Percentiles rank a stretch among this genome's conserved stretches.
Evolutionary conservation across 2,888 invertebrate genomes (phyloP).

Genomic region (Metellina segmentata): DNA sequence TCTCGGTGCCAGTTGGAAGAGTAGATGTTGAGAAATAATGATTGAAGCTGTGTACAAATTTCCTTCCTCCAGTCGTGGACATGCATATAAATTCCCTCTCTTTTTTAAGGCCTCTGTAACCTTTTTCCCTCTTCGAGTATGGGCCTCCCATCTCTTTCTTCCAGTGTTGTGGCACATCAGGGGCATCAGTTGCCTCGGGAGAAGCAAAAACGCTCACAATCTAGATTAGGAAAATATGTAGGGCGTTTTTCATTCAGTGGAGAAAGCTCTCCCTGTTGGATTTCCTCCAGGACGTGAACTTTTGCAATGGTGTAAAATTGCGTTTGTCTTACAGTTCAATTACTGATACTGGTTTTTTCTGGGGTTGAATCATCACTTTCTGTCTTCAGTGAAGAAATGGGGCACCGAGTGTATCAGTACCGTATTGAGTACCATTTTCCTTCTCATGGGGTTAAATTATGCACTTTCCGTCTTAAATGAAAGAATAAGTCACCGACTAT

Average conservation of each 20-base stretch:
- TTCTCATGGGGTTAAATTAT: too few relatives aligned
- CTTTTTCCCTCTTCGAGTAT: background rate
- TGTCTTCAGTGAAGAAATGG: too few relatives aligned
- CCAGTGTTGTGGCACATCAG: background rate
- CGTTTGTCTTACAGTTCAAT: too few relatives aligned
- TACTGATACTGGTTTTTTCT: too few relatives aligned
- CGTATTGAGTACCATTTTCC: too few relatives aligned
- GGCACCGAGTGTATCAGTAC: too few relatives aligned
- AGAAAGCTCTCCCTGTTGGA: background rate
- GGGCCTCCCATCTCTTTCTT: background rate
- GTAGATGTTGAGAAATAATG: background rate
- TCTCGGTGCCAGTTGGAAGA: background rate
- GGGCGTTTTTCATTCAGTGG: constrained; percentile 17
- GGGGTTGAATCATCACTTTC: too few relatives aligned
- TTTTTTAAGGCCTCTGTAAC: background rate
- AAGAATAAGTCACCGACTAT: too few relatives aligned
- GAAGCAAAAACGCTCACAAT: constrained; percentile 2
- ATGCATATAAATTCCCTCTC: constrained; percentile 7
- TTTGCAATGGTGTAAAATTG: too few relatives aligned
- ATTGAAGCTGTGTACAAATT: background rate
- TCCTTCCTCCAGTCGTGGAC: background rate
- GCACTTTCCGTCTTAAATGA: too few relatives aligned
- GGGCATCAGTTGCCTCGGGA: background rate
- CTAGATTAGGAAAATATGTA: constrained; percentile 38
- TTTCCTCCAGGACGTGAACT: too few relatives aligned